Conservation (phyloP, 2,113 vertebrate genomes). For the Elachura formosa region DNA sequence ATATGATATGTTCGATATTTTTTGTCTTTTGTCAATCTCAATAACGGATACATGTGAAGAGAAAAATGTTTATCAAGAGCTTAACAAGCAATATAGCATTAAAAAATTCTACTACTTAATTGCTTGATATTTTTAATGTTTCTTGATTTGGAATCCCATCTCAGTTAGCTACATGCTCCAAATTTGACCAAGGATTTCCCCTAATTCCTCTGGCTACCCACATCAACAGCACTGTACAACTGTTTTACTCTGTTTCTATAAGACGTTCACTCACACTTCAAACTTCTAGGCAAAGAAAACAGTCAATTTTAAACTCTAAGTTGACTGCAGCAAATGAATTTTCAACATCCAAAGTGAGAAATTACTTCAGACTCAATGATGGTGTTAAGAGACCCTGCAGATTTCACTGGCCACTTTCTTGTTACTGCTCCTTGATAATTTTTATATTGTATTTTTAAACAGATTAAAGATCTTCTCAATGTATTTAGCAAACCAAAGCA, state of each 20-base stretch:
- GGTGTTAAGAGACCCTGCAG: not conserved
- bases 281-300: not conserved
- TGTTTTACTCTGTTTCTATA: not conserved
- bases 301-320: not conserved
- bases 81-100: not conserved
- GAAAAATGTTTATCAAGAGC: not conserved
- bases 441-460: not conserved
- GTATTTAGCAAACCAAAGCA: not conserved
- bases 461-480: not conserved
- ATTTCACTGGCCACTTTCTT: not conserved
- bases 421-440: not conserved
- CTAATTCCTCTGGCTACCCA: not conserved
- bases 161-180: not conserved
- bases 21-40: not conserved
- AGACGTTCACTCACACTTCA: not conserved
- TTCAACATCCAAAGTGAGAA: not conserved
- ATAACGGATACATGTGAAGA: accelerated
- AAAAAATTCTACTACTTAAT: not conserved
- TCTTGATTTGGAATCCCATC: not conserved
- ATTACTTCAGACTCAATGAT: not conserved
- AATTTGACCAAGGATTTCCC: not conserved
- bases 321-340: not conserved
- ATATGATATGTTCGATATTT: not conserved
- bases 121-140: not conserved
- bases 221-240: not conserved